Evolutionary conservation across 2,888 invertebrate species (phyloP).

Genomic region (Hyposoter dolosus): DNA sequence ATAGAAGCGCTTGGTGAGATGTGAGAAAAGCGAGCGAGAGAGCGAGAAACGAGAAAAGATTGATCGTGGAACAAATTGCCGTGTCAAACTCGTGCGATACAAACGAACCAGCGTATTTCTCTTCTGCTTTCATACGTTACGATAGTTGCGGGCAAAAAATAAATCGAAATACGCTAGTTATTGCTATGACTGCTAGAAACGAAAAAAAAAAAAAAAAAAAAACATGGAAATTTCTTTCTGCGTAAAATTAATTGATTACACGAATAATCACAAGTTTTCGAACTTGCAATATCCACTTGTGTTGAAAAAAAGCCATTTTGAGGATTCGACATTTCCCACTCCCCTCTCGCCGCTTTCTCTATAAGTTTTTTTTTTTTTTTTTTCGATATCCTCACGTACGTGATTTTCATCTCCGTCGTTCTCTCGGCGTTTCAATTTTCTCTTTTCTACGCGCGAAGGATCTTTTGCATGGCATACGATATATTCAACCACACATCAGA

Average conservation of each 20-base stretch:
- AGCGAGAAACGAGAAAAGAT: slow-evolving; percentile 56
- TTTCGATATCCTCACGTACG: neutral
- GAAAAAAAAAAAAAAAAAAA: neutral
- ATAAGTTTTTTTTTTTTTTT: slow-evolving; percentile 1
- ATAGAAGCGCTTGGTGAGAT: neutral
- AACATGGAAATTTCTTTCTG: neutral
- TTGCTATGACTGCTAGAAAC: neutral
- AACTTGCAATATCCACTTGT: neutral
- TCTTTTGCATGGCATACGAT: slow-evolving; percentile 46
- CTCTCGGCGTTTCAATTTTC: slow-evolving; percentile 29
- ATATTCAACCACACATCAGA: slow-evolving; percentile 55
- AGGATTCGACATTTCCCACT: slow-evolving; percentile 9
- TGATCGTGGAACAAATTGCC: slow-evolving; percentile 66
- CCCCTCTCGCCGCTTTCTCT: slow-evolving; percentile 1
- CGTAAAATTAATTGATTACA: neutral
- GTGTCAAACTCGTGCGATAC: slow-evolving; percentile 62
- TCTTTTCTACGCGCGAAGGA: slow-evolving; percentile 26
- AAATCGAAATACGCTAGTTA: slow-evolving; percentile 37
- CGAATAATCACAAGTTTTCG: neutral
- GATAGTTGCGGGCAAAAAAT: slow-evolving; percentile 9
- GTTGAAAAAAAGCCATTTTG: neutral
- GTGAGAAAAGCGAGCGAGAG: slow-evolving; percentile 29
- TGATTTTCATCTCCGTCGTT: slow-evolving; percentile 24
- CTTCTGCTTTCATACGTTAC: slow-evolving; percentile 15
- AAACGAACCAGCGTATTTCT: slow-evolving; percentile 58